Conservation (phyloP, 2,888 invertebrate species). For the Agrochola lota region DNA sequence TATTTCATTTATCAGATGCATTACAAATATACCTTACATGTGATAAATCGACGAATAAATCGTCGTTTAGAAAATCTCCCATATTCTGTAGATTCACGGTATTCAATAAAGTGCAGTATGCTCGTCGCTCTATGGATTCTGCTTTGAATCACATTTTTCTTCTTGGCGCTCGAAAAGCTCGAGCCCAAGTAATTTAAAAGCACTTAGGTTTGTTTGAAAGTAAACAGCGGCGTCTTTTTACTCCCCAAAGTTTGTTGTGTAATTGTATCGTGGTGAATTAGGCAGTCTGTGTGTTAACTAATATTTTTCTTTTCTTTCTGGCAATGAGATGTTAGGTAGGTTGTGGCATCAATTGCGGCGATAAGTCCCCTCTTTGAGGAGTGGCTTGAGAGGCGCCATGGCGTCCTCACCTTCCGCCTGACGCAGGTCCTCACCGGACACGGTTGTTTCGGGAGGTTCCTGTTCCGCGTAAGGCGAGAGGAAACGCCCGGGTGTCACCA, state of each 20-base stretch:
- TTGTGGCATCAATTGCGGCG: no score
- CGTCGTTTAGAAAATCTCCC: slow-evolving; percentile 6
- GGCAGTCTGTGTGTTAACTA: background rate
- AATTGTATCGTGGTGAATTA: background rate
- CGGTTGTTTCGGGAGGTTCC: no score
- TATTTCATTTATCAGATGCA: no score
- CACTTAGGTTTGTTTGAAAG: slow-evolving; percentile 33
- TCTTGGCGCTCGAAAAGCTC: slow-evolving; percentile 7
- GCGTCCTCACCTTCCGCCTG: no score
- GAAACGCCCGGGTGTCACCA: no score
- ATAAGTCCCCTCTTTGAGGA: no score
- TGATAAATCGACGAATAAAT: slow-evolving; percentile 1
- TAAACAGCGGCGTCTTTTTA: slow-evolving; percentile 17
- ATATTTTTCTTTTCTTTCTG: background rate
- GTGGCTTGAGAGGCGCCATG: no score
- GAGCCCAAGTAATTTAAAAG: slow-evolving; percentile 42
- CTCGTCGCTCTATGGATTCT: slow-evolving; percentile 1
- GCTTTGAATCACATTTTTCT: slow-evolving; percentile 36
- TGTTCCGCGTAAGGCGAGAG: no score
- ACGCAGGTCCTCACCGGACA: no score
- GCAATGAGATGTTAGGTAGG: background rate
- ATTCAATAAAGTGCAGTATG: slow-evolving; percentile 34
- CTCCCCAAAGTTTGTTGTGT: background rate
- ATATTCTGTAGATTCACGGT: background rate
- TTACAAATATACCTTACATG: no score